Conservation (phyloP, 2,113 vertebrate species). For the Entelurus aequoreus region DNA sequence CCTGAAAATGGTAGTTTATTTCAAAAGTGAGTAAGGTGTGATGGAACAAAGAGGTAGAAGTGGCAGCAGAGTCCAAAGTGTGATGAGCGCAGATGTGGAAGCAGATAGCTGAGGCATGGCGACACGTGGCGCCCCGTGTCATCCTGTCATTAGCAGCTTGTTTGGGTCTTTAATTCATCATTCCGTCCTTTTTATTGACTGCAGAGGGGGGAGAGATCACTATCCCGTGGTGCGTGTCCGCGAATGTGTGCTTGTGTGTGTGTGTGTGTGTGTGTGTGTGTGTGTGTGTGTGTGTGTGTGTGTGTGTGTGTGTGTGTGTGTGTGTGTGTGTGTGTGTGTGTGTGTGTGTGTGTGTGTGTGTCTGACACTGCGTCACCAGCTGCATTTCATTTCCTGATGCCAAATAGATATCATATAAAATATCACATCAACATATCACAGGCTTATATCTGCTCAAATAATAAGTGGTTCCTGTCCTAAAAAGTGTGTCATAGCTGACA, state of each 20-base stretch:
- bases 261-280: conserved; percentile 23
- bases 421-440: conserved; percentile 42
- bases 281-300: conserved; percentile 17
- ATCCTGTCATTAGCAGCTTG: conserved; percentile 67
- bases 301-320: conserved; percentile 2
- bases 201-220: conserved; percentile 56
- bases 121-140: conserved; percentile 56
- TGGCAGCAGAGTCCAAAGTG: conserved; percentile 3
- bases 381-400: conserved; percentile 66
- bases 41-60: conserved; percentile 18
- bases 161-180: conserved; percentile 71
- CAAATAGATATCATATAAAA: conserved; percentile 54
- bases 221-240: conserved; percentile 37
- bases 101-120: conserved; percentile 37
- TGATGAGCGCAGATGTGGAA: conserved; percentile 39
- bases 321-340: conserved; percentile 25
- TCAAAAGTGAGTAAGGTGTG: conserved; percentile 25
- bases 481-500: neutral
- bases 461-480: neutral
- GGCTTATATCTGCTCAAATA: conserved; percentile 32
- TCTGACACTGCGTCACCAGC: conserved; percentile 49
- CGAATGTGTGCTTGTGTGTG: too few species aligned
- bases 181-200: conserved; percentile 67
- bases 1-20: neutral
- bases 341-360: conserved; percentile 19